Base-by-base conservation (phyloP, 2,113 vertebrate genomes). In the Hydrochoerus hydrochaeris region DNA sequence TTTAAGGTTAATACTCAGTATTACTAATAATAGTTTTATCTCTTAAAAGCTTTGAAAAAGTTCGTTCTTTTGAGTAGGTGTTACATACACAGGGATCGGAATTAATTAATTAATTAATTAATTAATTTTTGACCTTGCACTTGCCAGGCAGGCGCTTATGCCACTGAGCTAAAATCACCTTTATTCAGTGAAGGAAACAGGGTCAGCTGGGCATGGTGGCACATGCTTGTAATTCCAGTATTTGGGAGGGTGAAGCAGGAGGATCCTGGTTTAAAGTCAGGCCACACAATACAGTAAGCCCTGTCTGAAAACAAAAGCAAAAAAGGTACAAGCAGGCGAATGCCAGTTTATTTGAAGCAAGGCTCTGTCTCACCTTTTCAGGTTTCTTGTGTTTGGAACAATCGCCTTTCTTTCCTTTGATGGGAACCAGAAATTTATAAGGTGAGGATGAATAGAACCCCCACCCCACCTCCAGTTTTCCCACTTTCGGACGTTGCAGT, bases 1-100 rank as follows among this genome's bases (percentile, higher is more conserved):
- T 85, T 95, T 82, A 85, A 95, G 85, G 44, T 94, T 82, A 49
- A 81, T 73, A 85, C 63, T 7, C 35, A 57, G 80, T 60, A n/a
- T 24, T 60, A 24, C n/a, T 41, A 58, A 30, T 44, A 14, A 41
- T 9, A 7, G 24, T 62, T 80, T 83, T 30, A 35, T 46, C 60
- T 78, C 57, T 52, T 84, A 52, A 83, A 93, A 91, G 52, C 65
- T 93, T 88, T 58, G 46, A 49, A 86, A 95, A 44, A 63, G 69
- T 5, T 80, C n/a, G 22, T 80, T 81, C 46, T 54, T 54, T 91
- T 71, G 69, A 62, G 2, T 52, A 63, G 38, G 30, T 26, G 28
- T 80, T 82, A 69, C 1, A 19, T 57, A 60, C 28, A 88, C 6
- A 4, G 16, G n/a, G 65, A 83, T 86, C 32, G 63, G 44, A 94